Base-by-base conservation (phyloP, 2,113 vertebrate species). In the Leptocoma aspasia region DNA sequence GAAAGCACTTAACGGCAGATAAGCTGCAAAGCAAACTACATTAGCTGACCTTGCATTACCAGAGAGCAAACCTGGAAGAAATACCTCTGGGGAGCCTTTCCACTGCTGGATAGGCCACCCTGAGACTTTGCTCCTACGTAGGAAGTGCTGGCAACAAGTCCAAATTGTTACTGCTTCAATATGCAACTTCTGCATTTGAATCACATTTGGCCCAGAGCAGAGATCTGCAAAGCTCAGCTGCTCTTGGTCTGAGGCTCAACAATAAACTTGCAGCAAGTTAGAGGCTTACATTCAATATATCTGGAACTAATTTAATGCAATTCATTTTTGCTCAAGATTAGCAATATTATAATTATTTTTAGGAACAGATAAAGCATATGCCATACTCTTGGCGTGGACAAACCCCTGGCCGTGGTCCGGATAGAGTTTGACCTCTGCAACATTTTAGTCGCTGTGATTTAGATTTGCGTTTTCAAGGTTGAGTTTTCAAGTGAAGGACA, bases 121-220 rank as follows among this genome's bases (percentile, higher is more conserved):
- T 26, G 42, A 39, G 19, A 7, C 18, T 50, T 37, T 1, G 24
- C 49, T 59, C 11, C 41, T 23, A 0, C 1, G 31, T 4, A 8
- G 41, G 45, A 60, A 80, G 10, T 27, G 56, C 64, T 81, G 90
- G 15, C 31, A 15, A 13, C 22, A 44, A 68, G 2, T 30, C 66
- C 59, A 54, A 33, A 37, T 52, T 77, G 41, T 77, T 41, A 45
- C 3, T 64, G 64, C 59, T 24, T 28, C 18, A 5, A 7, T 22
- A 39, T 57, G 68, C 63, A 73, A 1, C 22, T 92, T 82, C 33
- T 54, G 56, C 65, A 21, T 41, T 66, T 35, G 35, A 63, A 81
- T 59, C 31, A 2, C 19, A 5, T 30, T 90, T 75, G 20, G 41
- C 44, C 42, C 56, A 65, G 44, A 83, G 68, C 31, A 83, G 28